Percentiles rank a stretch among this genome's conserved stretches.
Conservation (phyloP, 1,140 invertebrate genomes). For the Hyposmocoma kahamanoa region DNA sequence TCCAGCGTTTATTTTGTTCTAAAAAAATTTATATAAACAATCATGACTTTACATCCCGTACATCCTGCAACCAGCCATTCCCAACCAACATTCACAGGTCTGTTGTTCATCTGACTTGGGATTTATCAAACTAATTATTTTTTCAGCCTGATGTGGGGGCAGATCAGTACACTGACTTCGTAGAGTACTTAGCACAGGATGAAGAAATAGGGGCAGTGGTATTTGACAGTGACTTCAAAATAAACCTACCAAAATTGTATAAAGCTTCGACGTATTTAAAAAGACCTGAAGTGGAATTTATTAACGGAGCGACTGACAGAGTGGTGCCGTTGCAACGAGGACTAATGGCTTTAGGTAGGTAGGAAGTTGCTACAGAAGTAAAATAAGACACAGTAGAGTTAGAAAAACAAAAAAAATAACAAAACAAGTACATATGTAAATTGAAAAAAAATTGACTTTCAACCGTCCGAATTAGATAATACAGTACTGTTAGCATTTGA, state of each 20-base stretch:
- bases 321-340: conserved; percentile 48
- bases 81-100: background rate
- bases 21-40: no score
- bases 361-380: no score
- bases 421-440: no score
- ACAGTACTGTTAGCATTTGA: no score
- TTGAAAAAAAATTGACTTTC: no score
- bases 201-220: conserved; percentile 69
- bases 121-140: background rate
- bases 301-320: conserved; percentile 68
- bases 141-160: conserved; percentile 44
- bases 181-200: conserved; percentile 43
- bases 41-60: background rate
- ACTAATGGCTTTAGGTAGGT: conserved; percentile 34
- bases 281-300: conserved; percentile 61
- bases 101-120: background rate
- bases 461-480: no score
- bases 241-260: conserved; percentile 61
- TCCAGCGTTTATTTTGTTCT: no score
- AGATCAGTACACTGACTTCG: conserved; percentile 44
- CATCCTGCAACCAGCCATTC: background rate
- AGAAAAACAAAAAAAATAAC: no score
- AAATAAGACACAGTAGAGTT: no score
- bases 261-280: conserved; percentile 64
- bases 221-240: conserved; percentile 71